A percentile compares a stretch with the other conserved stretches of the same genome.
These are phyloP conservation scores for Listronotus bonariensis DNA, from an alignment of 1,140 invertebrate species.

Conservation along the genomic window DNA sequence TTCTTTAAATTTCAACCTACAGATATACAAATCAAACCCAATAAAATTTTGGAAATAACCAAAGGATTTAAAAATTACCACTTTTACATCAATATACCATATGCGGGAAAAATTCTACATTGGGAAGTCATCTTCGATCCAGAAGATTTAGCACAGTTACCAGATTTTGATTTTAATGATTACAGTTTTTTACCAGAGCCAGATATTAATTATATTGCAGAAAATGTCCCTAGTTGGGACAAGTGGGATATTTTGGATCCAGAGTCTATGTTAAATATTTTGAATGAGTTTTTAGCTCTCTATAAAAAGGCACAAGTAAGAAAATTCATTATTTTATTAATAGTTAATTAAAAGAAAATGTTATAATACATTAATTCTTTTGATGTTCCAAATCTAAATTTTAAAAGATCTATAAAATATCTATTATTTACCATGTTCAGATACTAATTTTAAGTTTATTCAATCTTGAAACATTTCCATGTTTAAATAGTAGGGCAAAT, in stretches of 20 bases:
- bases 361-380: neutral
- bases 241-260: conserved; percentile 53
- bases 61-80: conserved; percentile 42
- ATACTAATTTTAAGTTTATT: too few species aligned
- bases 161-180: conserved; percentile 55
- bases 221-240: conserved; percentile 48
- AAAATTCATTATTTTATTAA: neutral
- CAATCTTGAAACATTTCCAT: too few species aligned
- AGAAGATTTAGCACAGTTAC: conserved; percentile 46
- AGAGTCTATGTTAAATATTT: conserved; percentile 46
- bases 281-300: conserved; percentile 49
- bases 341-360: neutral
- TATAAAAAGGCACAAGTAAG: conserved; percentile 52
- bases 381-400: neutral
- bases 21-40: conserved; percentile 31
- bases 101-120: conserved; percentile 48
- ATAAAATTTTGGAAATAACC: conserved; percentile 30
- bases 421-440: too few species aligned
- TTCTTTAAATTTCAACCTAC: conserved; percentile 11
- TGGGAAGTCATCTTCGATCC: conserved; percentile 55
- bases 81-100: conserved; percentile 51
- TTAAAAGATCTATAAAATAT: neutral
- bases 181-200: conserved; percentile 49
- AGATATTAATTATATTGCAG: conserved; percentile 38
- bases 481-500: too few species aligned